These are phyloP conservation scores for Siderastrea siderea DNA, from an alignment of 92 coral and sea anemone species.

Conservation along the genomic window DNA sequence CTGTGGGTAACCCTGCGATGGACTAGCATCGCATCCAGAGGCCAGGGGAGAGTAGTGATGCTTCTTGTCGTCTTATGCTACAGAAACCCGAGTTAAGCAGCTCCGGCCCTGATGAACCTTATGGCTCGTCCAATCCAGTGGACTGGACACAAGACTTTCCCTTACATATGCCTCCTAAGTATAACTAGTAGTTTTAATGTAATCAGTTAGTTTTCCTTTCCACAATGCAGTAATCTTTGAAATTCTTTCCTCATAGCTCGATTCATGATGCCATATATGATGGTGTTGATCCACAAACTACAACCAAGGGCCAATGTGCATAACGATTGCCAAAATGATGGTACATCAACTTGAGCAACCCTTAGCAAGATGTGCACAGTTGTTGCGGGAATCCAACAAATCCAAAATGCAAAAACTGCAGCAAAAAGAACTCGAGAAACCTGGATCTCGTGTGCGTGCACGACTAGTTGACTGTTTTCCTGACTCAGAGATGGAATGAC, in stretches of 20 bases:
- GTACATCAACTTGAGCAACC: background rate
- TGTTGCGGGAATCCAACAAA: slow-evolving; percentile 17
- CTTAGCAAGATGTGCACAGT: background rate
- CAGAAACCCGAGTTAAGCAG: no score
- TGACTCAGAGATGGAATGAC: background rate
- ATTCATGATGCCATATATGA: background rate
- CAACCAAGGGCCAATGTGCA: background rate
- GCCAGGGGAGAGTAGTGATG: no score
- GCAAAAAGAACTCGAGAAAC: slow-evolving; percentile 16
- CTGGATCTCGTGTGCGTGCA: slow-evolving; percentile 2
- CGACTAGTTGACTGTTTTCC: background rate
- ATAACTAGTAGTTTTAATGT: no score
- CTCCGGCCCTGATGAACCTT: no score
- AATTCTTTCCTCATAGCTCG: slow-evolving; percentile 8
- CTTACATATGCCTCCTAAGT: no score
- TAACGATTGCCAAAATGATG: slow-evolving; percentile 6
- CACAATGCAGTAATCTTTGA: background rate
- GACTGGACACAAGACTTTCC: no score
- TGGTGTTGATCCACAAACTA: slow-evolving; percentile 14
- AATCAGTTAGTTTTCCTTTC: background rate
- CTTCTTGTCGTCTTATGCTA: no score
- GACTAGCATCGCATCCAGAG: no score
- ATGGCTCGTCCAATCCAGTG: no score
- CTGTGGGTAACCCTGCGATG: no score
- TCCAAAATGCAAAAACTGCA: background rate